Base-by-base conservation (phyloP, 2,113 vertebrate species). In the Gulo gulo region DNA sequence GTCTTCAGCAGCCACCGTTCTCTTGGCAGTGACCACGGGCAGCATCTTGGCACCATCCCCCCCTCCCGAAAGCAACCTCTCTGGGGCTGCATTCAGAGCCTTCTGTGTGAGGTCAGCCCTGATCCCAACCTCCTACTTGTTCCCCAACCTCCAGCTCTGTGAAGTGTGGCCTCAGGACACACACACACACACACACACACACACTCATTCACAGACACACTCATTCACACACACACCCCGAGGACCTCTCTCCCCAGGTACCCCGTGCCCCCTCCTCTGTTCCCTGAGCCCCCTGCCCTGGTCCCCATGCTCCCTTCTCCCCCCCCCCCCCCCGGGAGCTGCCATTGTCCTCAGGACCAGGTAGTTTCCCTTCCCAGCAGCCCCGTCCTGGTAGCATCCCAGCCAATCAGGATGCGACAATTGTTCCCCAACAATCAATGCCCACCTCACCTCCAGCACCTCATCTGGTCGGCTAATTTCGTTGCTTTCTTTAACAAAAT, bases 401-500 rank as follows among this genome's bases (percentile, higher is more conserved):
- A 67, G 63, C 85, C 85, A 61, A 21, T 93, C 78, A 31, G n/a
- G 42, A 76, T 59, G 24, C 26, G 24, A 0, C 69, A 82, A 0
- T 57, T 57, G 65, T 42, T 80, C 9, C 71, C 76, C 34, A 11
- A 55, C 81, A 94, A 74, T 76, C 71, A 88, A 6, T 18, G 39
- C 9, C 65, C 69, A 34, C 83, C 63, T 78, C n/a, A 13, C 78
- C 65, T 78, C 74, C 36, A 63, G 45, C 39, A 36, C 73, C 79
- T 24, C 57, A 6, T 57, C 86, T 65, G 8, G 31, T 18, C 82
- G 81, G 76, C 89, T 91, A 42, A 94, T 95, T 55, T 26, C 71
- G 50, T 63, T 65, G 16, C 90, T 82, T 91, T 76, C 94, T 88
- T 88, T 71, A 81, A 95, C 67, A 93, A 74, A 50, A 79, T 4